These are phyloP conservation scores for Endomychus coccineus DNA, from an alignment of 2,888 invertebrate genomes.

Conservation along the genomic window DNA sequence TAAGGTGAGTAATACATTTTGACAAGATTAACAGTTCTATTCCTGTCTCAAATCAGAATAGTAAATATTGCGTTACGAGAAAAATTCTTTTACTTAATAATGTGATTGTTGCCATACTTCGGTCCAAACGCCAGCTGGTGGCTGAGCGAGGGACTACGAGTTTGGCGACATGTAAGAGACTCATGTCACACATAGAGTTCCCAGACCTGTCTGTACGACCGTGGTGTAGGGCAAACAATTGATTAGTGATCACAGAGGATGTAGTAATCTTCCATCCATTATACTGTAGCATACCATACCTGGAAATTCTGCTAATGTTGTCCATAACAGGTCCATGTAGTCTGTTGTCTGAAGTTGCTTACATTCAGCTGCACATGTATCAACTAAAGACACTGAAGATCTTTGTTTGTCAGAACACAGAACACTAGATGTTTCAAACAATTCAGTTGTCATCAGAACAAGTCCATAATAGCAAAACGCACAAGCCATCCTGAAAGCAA, in stretches of 20 bases:
- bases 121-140: too few species aligned
- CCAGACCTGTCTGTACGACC: too few species aligned
- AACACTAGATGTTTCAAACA: constrained; percentile 61
- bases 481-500: constrained; percentile 86
- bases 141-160: too few species aligned
- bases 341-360: constrained; percentile 72
- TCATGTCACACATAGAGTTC: too few species aligned
- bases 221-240: constrained; percentile 3
- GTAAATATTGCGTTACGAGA: too few species aligned
- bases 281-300: constrained; percentile 51
- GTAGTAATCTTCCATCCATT: too few species aligned
- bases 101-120: too few species aligned
- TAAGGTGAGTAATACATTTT: too few species aligned
- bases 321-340: constrained; percentile 89
- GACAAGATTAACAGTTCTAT: too few species aligned
- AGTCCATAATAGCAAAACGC: constrained; percentile 94
- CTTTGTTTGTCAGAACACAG: constrained; percentile 38
- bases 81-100: too few species aligned
- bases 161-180: too few species aligned
- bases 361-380: constrained; percentile 60
- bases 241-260: neutral
- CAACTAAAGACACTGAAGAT: constrained; percentile 37
- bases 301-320: constrained; percentile 90
- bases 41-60: too few species aligned
- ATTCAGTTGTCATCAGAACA: constrained; percentile 88